Conservation (phyloP, 2,113 vertebrate genomes). For the Bubalus kerabau region DNA sequence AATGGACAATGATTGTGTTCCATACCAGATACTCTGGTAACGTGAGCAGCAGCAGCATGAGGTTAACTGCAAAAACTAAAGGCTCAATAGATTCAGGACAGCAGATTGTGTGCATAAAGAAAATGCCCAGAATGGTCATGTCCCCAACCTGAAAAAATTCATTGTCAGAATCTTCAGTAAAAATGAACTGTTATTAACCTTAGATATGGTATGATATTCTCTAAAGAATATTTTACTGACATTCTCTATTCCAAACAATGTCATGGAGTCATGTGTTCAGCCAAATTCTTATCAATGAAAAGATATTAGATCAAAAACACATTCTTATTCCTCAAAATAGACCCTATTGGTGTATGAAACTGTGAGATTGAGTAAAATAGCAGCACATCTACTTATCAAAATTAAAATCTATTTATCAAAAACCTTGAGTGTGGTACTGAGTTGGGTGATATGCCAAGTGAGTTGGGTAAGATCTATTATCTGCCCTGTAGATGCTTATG, state of each 20-base stretch:
- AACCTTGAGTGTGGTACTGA: background rate
- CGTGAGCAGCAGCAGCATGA: background rate
- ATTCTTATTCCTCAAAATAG: background rate
- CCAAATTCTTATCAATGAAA: background rate
- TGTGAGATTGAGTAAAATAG: background rate
- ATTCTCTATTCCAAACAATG: background rate
- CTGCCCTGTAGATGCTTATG: background rate
- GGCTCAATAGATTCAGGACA: background rate
- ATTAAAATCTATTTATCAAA: constrained; percentile 3
- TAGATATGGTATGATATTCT: background rate
- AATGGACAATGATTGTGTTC: background rate
- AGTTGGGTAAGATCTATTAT: background rate
- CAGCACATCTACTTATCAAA: background rate
- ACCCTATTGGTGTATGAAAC: background rate
- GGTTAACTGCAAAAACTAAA: background rate
- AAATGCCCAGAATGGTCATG: background rate
- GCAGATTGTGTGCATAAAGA: background rate
- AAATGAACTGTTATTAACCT: constrained; percentile 5
- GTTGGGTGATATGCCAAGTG: background rate
- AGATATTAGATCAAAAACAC: background rate
- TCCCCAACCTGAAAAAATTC: background rate
- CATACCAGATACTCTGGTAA: background rate
- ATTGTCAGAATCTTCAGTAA: background rate
- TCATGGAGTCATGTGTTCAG: background rate
- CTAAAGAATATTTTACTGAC: background rate